Conservation (phyloP, 2,888 invertebrate species). For the Lissonota sp. region DNA sequence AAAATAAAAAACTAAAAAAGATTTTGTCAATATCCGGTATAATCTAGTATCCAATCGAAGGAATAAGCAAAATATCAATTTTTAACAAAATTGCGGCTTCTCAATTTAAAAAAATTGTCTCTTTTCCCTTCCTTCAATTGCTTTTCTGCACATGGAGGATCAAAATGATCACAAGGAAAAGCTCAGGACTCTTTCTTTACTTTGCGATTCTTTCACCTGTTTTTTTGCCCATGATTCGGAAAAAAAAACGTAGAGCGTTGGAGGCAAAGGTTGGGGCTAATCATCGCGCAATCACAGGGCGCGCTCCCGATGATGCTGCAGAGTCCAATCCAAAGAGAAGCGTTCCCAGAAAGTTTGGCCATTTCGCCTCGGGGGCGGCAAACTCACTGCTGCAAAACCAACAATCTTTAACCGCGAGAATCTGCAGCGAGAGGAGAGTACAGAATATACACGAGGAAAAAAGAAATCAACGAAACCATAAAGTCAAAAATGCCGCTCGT, state of each 20-base stretch:
- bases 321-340: conserved; percentile 63
- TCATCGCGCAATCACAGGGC: conserved; percentile 79
- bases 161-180: no score
- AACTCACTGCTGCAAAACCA: conserved; percentile 78
- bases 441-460: conserved; percentile 28
- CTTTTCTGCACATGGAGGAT: no score
- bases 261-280: conserved; percentile 79
- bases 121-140: no score
- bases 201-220: not conserved
- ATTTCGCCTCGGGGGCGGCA: conserved; percentile 70
- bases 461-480: conserved; percentile 60
- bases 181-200: no score
- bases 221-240: not conserved
- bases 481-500: conserved; percentile 33
- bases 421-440: conserved; percentile 45
- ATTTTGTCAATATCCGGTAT: no score
- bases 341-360: conserved; percentile 71
- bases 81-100: no score
- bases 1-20: no score
- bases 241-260: conserved; percentile 51
- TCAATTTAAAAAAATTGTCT: no score
- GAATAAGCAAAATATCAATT: no score
- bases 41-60: no score
- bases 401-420: conserved; percentile 78
- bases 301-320: conserved; percentile 74